Conservation (phyloP, 2,113 vertebrate species). For the Rhegmatorhina hoffmannsi region DNA sequence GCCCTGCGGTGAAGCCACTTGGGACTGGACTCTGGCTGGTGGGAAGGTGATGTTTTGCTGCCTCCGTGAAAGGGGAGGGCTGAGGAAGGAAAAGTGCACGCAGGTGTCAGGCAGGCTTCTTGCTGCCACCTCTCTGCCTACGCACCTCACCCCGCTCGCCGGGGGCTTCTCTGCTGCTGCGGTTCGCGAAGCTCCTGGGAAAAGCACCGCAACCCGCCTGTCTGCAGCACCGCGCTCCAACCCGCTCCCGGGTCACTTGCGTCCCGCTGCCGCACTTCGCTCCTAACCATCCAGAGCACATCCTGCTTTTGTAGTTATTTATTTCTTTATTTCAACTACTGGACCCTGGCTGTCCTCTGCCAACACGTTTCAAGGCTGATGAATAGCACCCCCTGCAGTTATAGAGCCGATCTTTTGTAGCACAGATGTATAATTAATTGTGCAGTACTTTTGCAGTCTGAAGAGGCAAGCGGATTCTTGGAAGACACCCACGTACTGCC, state of each 20-base stretch:
- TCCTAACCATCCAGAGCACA: neutral
- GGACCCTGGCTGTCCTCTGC: constrained; percentile 45
- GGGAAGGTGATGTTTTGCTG: neutral
- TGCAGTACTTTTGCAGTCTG: constrained; percentile 41
- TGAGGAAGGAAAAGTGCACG: neutral
- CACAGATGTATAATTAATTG: constrained; percentile 56
- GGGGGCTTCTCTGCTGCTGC: neutral
- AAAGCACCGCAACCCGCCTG: neutral
- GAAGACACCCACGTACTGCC: neutral
- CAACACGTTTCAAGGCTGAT: constrained; percentile 39
- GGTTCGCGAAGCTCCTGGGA: neutral
- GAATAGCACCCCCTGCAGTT: constrained; percentile 64
- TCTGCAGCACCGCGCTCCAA: neutral
- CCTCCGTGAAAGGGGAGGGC: neutral
- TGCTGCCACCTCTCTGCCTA: neutral
- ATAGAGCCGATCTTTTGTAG: constrained; percentile 36
- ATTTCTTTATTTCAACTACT: constrained; percentile 43
- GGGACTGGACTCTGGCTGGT: neutral
- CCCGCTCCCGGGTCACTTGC: neutral
- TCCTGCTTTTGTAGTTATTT: constrained; percentile 53
- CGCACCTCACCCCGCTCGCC: neutral
- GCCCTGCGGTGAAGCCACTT: neutral
- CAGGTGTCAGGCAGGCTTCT: constrained; percentile 18
- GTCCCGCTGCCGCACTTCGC: neutral
- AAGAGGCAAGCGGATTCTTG: constrained; percentile 10